A percentile compares a stretch with the other conserved stretches of the same genome.
Conservation (phyloP, 2,113 vertebrate species). For the Pterophyllum scalare region DNA sequence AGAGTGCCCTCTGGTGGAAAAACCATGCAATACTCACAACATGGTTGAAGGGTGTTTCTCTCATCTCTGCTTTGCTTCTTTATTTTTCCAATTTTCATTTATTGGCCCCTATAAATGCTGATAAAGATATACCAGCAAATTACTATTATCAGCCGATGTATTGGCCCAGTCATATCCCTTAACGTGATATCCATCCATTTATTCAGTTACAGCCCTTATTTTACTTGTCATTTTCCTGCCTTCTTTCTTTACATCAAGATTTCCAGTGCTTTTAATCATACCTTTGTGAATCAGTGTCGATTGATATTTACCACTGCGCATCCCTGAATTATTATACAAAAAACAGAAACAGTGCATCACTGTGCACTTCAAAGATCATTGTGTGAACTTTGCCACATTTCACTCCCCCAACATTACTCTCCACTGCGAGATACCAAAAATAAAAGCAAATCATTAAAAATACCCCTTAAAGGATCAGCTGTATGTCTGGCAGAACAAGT, state of each 20-base stretch:
- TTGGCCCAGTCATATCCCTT: no score
- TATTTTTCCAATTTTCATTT: neutral
- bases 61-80: neutral
- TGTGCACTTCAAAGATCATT: neutral
- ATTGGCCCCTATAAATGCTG: neutral
- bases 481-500: neutral
- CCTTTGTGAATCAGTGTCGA: neutral
- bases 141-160: neutral
- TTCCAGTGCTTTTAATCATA: neutral
- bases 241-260: neutral
- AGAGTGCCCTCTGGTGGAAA: neutral
- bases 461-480: neutral
- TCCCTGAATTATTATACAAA: neutral
- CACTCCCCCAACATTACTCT: neutral
- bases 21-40: neutral
- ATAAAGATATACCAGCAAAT: neutral
- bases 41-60: neutral
- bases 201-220: neutral
- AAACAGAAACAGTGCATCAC: neutral
- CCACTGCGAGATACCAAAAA: neutral
- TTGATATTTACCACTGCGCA: neutral
- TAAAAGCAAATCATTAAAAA: neutral
- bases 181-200: no score
- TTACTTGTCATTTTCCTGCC: neutral
- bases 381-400: constrained; percentile 1